Evolutionary conservation across 2,797 vertebrate species (phyloP).

Genomic region (Falco rusticolus): DNA sequence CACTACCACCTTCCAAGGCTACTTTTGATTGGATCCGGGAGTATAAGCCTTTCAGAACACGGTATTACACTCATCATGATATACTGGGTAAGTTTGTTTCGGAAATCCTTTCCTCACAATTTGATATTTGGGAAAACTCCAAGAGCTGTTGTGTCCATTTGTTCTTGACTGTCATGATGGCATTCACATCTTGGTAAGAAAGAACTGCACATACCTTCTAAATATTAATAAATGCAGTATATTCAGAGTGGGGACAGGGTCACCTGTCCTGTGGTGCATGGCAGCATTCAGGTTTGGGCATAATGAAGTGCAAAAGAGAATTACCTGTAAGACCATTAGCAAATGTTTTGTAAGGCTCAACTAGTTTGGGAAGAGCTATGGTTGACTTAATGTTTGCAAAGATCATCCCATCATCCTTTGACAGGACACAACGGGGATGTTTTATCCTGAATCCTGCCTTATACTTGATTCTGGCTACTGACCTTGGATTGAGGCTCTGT

Average conservation of each 20-base stretch:
- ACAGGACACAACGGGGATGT: not conserved
- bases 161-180: not conserved
- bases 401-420: not conserved
- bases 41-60: slow-evolving; percentile 67
- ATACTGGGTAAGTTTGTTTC: slow-evolving; percentile 62
- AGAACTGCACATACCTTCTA: not conserved
- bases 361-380: not conserved
- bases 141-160: not conserved
- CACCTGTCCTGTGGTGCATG: not conserved
- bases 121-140: not conserved
- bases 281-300: not conserved
- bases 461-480: not conserved
- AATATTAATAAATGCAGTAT: not conserved
- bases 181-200: not conserved
- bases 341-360: not conserved
- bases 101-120: not conserved
- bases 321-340: not conserved
- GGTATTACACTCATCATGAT: slow-evolving; percentile 67
- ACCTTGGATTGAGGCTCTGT: not conserved
- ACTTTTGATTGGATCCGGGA: slow-evolving; percentile 60
- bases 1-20: slow-evolving; percentile 42
- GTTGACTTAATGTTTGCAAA: not conserved
- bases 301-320: not conserved
- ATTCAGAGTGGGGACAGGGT: not conserved
- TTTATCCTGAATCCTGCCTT: not conserved